A percentile compares a stretch with the other conserved stretches of the same genome.
Evolutionary conservation across 2,797 vertebrate genomes (phyloP).

Genomic region (Siniperca undulata): DNA sequence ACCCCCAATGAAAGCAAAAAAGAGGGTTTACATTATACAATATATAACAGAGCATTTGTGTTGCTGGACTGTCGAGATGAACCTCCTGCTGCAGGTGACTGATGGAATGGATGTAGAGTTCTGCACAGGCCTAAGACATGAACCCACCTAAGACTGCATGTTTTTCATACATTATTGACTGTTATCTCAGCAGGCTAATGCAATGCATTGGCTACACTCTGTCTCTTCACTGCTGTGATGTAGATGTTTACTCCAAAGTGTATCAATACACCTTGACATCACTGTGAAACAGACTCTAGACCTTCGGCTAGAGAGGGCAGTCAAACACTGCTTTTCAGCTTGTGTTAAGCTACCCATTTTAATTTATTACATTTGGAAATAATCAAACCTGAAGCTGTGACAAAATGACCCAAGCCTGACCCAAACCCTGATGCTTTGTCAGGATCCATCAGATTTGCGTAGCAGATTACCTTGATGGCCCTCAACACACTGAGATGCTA

Average conservation of each 20-base stretch:
- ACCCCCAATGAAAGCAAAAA: not conserved
- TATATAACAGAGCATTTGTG: not conserved
- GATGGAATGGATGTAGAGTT: no score
- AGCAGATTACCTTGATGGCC: no score
- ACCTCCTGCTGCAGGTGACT: not conserved
- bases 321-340: conserved; percentile 1
- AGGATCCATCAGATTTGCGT: no score
- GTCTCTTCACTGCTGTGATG: not conserved
- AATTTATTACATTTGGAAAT: not conserved
- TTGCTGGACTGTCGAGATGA: no score
- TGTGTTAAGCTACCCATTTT: not conserved
- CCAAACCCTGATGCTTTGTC: no score
- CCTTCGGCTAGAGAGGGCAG: not conserved
- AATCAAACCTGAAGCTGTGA: not conserved
- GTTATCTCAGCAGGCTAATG: not conserved
- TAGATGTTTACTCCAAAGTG: not conserved
- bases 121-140: not conserved
- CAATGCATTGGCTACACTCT: not conserved
- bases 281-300: not conserved
- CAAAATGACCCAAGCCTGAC: not conserved
- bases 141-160: not conserved
- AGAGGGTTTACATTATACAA: not conserved
- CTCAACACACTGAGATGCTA: not conserved
- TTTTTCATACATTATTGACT: not conserved
- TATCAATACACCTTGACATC: not conserved